phyloP scores from a whole-genome alignment of 1,140 invertebrate genomes.

The Euborellia annulipes region DNA sequence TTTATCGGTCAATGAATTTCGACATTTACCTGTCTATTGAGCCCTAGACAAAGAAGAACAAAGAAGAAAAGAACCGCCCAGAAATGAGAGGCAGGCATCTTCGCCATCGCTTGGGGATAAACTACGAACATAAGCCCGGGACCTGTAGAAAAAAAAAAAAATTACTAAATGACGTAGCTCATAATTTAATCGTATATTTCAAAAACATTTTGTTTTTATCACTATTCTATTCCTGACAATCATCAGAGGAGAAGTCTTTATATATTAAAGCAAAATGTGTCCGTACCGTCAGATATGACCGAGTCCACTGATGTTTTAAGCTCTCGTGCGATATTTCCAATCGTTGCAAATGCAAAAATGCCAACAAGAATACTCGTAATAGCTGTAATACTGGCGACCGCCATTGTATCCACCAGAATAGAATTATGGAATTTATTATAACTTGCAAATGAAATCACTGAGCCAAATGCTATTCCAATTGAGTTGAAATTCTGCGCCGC shows the following conservation, averaged over 20 bases:
- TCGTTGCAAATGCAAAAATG: conserved; percentile 73
- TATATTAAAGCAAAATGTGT: too few relatives aligned
- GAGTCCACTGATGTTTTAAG: conserved; percentile 58
- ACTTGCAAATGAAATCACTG: conserved; percentile 87
- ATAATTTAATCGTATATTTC: too few relatives aligned
- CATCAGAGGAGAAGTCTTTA: too few relatives aligned
- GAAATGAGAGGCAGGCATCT: conserved; percentile 70
- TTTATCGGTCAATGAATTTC: too few relatives aligned
- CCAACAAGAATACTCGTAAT: conserved; percentile 70
- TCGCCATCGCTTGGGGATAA: conserved; percentile 75
- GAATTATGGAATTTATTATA: conserved; percentile 88
- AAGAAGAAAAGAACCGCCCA: conserved; percentile 83
- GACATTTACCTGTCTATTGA: conserved; percentile 83
- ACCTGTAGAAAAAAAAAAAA: conserved; percentile 35
- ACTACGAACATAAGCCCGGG: conserved; percentile 78
- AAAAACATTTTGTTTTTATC: too few relatives aligned
- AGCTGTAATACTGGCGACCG: conserved; percentile 66
- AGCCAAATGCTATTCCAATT: conserved; percentile 78
- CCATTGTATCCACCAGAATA: conserved; percentile 67
- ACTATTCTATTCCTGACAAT: too few relatives aligned
- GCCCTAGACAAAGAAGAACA: conserved; percentile 73
- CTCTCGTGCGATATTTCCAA: conserved; percentile 71
- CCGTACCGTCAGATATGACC: conserved; percentile 70
- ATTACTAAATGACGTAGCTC: conserved; percentile 1
- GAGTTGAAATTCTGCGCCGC: conserved; percentile 88